Conservation (phyloP, 2,113 vertebrate species). For the Podarcis raffonei region DNA sequence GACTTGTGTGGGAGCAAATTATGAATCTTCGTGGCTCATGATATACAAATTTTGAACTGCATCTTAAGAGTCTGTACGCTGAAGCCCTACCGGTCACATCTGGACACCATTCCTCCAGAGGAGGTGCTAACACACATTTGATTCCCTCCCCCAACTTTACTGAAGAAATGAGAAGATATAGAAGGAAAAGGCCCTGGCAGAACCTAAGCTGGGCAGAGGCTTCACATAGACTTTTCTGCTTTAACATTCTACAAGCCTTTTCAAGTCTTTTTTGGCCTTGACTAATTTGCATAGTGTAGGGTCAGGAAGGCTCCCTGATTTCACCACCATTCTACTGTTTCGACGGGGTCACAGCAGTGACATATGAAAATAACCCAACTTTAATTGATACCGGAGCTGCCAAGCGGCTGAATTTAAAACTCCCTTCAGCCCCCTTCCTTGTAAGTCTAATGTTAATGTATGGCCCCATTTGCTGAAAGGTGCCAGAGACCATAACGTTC, state of each 20-base stretch:
- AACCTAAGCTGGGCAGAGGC: conserved; percentile 51
- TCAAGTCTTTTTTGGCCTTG: conserved; percentile 32
- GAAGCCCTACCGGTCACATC: no score
- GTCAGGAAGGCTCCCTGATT: conserved; percentile 61
- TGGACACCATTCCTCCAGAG: no score
- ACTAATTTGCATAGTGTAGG: conserved; percentile 63
- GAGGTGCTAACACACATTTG: neutral
- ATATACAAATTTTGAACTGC: no score
- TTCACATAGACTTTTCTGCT: conserved; percentile 28
- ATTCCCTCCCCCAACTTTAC: neutral
- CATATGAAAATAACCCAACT: conserved; percentile 60
- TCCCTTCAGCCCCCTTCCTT: conserved; percentile 52
- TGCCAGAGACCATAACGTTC: conserved; percentile 19
- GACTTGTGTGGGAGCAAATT: no score
- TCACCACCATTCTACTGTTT: conserved; percentile 39
- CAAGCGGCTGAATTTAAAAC: conserved; percentile 50
- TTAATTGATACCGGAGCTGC: conserved; percentile 66
- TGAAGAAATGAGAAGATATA: conserved; percentile 52
- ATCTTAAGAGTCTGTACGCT: no score
- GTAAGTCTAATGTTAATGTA: conserved; percentile 56
- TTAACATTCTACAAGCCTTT: conserved; percentile 65
- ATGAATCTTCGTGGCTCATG: no score
- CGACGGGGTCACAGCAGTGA: conserved; percentile 50
- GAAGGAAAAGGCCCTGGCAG: conserved; percentile 47
- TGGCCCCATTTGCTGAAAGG: conserved; percentile 8